A percentile compares a stretch with the other conserved stretches of the same genome.
These are phyloP conservation scores for Tyrophagus putrescentiae DNA, from an alignment of 1,140 invertebrate genomes.

Conservation along the genomic window DNA sequence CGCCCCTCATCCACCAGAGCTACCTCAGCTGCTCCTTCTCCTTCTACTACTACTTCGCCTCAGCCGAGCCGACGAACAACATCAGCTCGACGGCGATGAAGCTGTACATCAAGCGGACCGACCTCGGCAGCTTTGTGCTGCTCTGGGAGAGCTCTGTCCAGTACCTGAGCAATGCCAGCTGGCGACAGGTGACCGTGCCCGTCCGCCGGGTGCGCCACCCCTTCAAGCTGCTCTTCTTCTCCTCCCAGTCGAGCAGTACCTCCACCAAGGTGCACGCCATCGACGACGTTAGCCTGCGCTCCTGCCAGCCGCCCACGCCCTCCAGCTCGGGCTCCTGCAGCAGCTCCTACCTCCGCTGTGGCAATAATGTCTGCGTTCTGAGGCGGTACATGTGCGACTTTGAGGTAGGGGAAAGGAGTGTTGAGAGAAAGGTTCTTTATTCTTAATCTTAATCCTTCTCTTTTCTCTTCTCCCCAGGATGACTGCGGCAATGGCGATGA, in stretches of 20 bases:
- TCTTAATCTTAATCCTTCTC: too few species aligned
- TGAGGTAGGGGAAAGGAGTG: too few species aligned
- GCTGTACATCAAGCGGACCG: background rate
- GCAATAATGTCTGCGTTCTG: background rate
- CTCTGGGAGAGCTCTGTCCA: constrained; percentile 1
- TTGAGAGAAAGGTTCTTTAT: too few species aligned
- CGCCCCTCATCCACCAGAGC: background rate
- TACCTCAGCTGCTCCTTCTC: background rate
- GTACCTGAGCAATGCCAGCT: background rate
- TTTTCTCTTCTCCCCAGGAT: too few species aligned
- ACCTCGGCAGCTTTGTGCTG: background rate
- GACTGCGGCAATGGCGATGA: constrained; percentile 35
- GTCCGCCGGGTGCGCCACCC: background rate
- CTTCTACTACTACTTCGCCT: background rate
- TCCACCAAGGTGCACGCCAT: background rate
- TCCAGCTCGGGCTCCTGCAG: background rate
- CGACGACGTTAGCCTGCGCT: background rate
- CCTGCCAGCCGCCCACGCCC: background rate
- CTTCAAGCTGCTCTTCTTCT: background rate
- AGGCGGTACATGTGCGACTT: background rate
- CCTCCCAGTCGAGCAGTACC: background rate
- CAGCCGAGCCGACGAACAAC: background rate
- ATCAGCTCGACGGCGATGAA: background rate
- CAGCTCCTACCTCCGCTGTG: background rate
- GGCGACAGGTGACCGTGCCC: background rate